These are phyloP conservation scores for Psephotus haematonotus DNA, from an alignment of 2,113 vertebrate genomes.

Conservation along the genomic window DNA sequence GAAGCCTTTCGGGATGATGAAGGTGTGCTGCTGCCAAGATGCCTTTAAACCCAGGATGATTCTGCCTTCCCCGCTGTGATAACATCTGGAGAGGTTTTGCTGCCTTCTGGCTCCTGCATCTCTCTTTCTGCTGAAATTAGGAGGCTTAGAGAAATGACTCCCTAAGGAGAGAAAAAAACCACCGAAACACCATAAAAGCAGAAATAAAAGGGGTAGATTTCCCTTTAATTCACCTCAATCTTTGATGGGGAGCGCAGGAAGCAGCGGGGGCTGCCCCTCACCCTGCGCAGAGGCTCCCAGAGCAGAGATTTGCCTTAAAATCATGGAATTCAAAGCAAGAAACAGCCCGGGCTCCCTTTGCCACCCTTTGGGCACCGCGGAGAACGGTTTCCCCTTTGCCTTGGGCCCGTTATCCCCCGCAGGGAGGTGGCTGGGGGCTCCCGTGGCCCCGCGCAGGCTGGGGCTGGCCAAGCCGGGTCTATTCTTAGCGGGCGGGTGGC, in stretches of 20 bases:
- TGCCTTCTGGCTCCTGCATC: constrained; percentile 50
- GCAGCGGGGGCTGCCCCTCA: not conserved
- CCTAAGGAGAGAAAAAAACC: not conserved
- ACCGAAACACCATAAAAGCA: not conserved
- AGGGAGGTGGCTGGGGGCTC: not conserved
- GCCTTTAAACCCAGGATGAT: not conserved
- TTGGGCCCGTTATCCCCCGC: fast-evolving
- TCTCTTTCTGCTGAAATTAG: constrained; percentile 47
- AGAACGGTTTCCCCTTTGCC: not conserved
- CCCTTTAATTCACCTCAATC: not conserved
- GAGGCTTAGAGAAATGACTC: constrained; percentile 8
- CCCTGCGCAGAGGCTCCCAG: not conserved
- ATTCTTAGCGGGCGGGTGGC: constrained; percentile 24
- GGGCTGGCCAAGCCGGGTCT: constrained; percentile 1
- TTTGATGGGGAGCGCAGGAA: not conserved
- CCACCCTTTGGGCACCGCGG: not conserved
- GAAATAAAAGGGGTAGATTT: not conserved
- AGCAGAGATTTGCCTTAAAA: not conserved
- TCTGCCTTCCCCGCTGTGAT: constrained; percentile 4
- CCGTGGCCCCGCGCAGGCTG: not conserved
- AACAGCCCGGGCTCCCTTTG: not conserved
- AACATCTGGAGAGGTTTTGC: constrained; percentile 65
- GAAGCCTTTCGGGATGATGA: not conserved
- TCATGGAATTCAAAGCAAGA: not conserved
- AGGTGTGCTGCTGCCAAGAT: not conserved